Evolutionary conservation across 2,888 invertebrate genomes (phyloP), one percentile per base, ranked within the genome.

Genomic region (Argynnis bischoffii): DNA sequence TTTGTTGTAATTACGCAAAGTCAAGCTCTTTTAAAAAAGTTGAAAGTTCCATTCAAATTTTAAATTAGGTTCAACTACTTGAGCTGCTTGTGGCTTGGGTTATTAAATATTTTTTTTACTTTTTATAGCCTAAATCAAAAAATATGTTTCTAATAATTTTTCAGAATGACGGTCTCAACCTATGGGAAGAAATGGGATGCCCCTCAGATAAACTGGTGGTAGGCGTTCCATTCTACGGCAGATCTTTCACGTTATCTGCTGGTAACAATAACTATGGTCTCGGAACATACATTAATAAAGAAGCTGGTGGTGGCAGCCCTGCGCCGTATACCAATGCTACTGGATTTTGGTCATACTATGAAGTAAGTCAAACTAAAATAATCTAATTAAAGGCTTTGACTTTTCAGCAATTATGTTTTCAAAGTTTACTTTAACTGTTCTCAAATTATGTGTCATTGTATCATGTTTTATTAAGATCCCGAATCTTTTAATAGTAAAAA

Each of bases 121-220:
- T 51, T 50, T 50, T 26, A 26, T 13, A 48, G n/a, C n/a, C 6
- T 16, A 3, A 51, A 8, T 51, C 6, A 5, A 51, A 16, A 50
- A 50, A n/a, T 50, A 51, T 16, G 16, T 15, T n/a, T 46, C 6
- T 57, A 8, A 15, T 55, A 21, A 41, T 67, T 87, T 88, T 68
- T 78, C 35, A 98, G 97, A 96, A 97, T 78, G 98, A 98, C 79
- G 98, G 98, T 41, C 93, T 98, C 16, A 94, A 95, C 69, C 89
- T 98, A 18, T 98, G 98, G 98, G 97, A 97, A 75, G 96, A 97
- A 76, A 96, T 96, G 90, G 98, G 98, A 2, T 98, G 98, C 75
- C 96, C 97, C 0, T 95, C 96, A 1, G 96, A 97, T 84, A 98
- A 98, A 86, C 89, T 98, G 51, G 95, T 98, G 0, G 97, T 98